Evolutionary conservation across 2,888 invertebrate species (phyloP).

Genomic region (Drosophila paucipuncta): DNA sequence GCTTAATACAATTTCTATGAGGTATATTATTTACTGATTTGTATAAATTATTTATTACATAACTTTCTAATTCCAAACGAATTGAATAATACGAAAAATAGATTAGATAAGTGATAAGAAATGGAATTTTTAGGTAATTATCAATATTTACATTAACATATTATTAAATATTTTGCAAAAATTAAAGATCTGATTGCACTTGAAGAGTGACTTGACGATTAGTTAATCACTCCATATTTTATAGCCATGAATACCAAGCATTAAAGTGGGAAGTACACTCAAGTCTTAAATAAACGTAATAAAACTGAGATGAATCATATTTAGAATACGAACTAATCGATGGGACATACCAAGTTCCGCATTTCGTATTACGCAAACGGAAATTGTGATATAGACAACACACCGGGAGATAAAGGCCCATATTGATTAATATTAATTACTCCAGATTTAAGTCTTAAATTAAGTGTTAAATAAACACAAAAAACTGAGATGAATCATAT

Average conservation of each 20-base stretch:
- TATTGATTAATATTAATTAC: not conserved
- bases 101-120: not conserved
- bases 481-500: not conserved
- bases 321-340: not conserved
- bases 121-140: not conserved
- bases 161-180: not conserved
- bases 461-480: not conserved
- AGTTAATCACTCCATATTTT: not conserved
- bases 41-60: not conserved
- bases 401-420: not conserved
- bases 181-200: not conserved
- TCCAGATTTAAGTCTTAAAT: no score
- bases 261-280: not conserved
- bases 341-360: not conserved
- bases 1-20: not conserved
- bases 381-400: not conserved
- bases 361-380: not conserved
- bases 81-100: no score
- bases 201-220: not conserved
- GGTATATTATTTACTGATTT: slow-evolving; percentile 1
- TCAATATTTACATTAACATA: not conserved
- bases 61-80: not conserved
- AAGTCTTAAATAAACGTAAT: not conserved
- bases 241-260: not conserved
- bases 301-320: slow-evolving; percentile 1